These are phyloP conservation scores for Sturmia bella DNA, from an alignment of 2,888 invertebrate genomes.

Conservation along the genomic window DNA sequence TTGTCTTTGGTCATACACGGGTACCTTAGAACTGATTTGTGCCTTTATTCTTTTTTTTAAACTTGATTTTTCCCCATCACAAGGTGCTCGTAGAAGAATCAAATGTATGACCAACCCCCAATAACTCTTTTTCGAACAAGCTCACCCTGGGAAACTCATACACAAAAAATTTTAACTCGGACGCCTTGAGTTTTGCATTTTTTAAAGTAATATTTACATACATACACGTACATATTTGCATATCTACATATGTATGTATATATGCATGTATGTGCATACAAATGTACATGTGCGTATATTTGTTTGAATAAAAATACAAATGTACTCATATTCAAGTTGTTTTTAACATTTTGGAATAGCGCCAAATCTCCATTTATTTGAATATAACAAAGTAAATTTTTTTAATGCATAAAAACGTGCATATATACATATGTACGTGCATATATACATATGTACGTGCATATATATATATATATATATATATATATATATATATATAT, in stretches of 20 bases:
- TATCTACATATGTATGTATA: conserved; percentile 13
- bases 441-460: background rate
- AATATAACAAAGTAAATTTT: conserved; percentile 7
- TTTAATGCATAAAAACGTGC: background rate
- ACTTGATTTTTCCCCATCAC: too few species aligned
- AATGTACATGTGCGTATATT: background rate
- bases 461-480: background rate
- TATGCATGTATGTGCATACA: background rate
- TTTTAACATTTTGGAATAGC: conserved; percentile 37
- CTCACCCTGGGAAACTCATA: too few species aligned
- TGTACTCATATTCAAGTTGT: conserved; percentile 4
- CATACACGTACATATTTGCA: background rate
- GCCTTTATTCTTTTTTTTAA: too few species aligned
- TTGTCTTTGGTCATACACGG: too few species aligned
- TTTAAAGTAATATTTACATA: background rate
- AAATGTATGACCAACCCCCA: too few species aligned
- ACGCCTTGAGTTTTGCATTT: background rate
- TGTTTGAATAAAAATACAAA: background rate
- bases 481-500: background rate
- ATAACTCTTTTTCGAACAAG: too few species aligned
- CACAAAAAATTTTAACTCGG: too few species aligned
- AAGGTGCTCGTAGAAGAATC: too few species aligned
- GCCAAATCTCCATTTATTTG: conserved; percentile 51
- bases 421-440: conserved; percentile 10
- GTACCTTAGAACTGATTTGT: too few species aligned